phyloP scores from a whole-genome alignment of 2,113 vertebrate genomes.

The Silurus asotus region DNA sequence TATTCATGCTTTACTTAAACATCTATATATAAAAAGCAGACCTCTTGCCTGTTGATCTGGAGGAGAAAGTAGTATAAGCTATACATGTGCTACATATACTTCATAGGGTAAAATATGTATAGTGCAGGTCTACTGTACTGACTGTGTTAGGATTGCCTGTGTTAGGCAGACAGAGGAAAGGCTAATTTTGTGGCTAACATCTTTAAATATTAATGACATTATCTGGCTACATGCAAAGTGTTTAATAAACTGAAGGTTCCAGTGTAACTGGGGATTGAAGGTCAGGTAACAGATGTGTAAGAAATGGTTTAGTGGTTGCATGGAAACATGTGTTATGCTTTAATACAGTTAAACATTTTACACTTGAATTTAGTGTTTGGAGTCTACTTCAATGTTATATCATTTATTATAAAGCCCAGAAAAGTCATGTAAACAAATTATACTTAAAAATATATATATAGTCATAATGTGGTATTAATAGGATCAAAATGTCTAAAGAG shows the following conservation, averaged over 20 bases:
- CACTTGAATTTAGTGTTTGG: neutral
- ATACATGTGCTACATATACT: neutral
- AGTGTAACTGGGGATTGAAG: neutral
- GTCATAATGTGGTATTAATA: neutral
- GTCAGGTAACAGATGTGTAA: conserved; percentile 3
- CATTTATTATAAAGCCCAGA: neutral
- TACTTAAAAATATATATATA: neutral
- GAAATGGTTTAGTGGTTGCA: neutral
- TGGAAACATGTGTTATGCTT: neutral
- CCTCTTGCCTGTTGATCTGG: too few relatives aligned
- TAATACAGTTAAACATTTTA: neutral
- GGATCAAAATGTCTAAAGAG: neutral
- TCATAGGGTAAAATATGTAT: neutral
- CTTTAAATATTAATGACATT: conserved; percentile 1
- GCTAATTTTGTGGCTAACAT: neutral
- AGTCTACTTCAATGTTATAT: neutral
- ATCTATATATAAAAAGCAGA: neutral
- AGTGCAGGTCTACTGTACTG: neutral
- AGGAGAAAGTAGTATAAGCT: neutral
- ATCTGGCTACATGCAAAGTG: neutral
- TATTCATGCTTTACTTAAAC: neutral
- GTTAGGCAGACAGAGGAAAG: neutral
- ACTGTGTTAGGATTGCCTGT: neutral
- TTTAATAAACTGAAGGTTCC: neutral
- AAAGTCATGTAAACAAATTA: neutral